Conservation (phyloP, 2,797 vertebrate species). For the Rhinogobio ventralis region DNA sequence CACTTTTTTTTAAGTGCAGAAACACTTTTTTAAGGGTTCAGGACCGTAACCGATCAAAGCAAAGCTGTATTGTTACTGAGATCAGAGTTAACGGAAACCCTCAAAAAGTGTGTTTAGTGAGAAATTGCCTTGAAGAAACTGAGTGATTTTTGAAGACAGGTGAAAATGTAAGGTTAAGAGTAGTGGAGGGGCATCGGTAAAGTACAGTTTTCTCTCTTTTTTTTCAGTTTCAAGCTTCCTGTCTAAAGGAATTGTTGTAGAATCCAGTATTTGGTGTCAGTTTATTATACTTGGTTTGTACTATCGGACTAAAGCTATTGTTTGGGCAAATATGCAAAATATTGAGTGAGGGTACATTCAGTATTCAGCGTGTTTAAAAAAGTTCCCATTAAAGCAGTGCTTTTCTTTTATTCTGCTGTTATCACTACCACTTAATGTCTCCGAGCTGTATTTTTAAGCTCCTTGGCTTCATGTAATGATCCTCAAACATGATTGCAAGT, state of each 20-base stretch:
- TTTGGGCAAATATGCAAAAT: slow-evolving; percentile 30
- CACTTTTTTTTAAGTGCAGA: slow-evolving; percentile 27
- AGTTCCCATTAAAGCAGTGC: slow-evolving; percentile 38
- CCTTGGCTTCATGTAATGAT: slow-evolving; percentile 46
- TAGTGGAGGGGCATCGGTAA: slow-evolving; percentile 12
- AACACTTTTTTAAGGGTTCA: slow-evolving; percentile 36
- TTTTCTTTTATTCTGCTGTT: slow-evolving; percentile 47
- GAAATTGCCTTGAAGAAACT: slow-evolving; percentile 44
- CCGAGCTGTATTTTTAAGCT: slow-evolving; percentile 54
- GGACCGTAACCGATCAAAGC: slow-evolving; percentile 12
- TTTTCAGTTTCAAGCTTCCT: not conserved
- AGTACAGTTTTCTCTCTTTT: slow-evolving; percentile 10
- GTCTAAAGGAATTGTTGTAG: not conserved
- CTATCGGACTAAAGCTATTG: not conserved
- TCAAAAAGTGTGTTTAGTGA: slow-evolving; percentile 42
- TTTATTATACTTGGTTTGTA: not conserved
- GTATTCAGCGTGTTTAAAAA: slow-evolving; percentile 7
- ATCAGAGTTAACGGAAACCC: slow-evolving; percentile 20
- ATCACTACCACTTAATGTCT: slow-evolving; percentile 49
- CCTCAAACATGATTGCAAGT: slow-evolving; percentile 52
- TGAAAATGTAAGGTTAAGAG: slow-evolving; percentile 33
- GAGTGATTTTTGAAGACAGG: slow-evolving; percentile 43
- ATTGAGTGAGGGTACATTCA: slow-evolving; percentile 3
- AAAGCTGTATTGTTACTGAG: slow-evolving; percentile 33
- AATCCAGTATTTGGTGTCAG: not conserved